Base-by-base conservation (phyloP, 2,888 invertebrate genomes). In the Tenthredo amoena region DNA sequence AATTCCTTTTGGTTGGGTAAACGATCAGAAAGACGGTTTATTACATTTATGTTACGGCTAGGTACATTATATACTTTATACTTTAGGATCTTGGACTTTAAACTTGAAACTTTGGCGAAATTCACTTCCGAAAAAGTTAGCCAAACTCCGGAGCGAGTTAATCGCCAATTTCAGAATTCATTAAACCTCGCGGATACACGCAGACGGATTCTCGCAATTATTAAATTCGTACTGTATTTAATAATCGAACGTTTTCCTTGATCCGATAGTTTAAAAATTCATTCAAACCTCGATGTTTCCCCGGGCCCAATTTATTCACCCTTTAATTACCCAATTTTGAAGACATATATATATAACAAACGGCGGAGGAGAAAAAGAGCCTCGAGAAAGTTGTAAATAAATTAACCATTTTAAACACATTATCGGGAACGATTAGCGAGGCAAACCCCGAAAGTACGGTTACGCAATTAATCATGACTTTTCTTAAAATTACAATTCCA, bases 401-500 rank as follows among this genome's bases (percentile, higher is more conserved):
- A 68, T 68, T 9, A 68, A 68, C 47, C 15, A 50, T 68, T 83
- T 50, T 83, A 47, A 83, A 83, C 37, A 43, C 31, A 83, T 50
- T 47, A 71, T 68, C 43, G 12, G 15, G 18, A 34, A 40, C 9
- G 40, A 34, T 37, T 26, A 62, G 55, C 77, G 34, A 77, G 18
- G 21, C 12, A 81, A 81, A 31, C 62, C 62, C 21, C 68, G 4
- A 34, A 34, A 83, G 68, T 81, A 81, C 47, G 4, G 34, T n/a
- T 21, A 68, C 68, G 83, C 68, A 47, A 83, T 83, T 83, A 83
- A 83, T 83, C 83, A 71, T 83, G 68, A 83, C 68, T 68, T 83
- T 83, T 83, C 68, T 47, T 31, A 31, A 71, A 83, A 83, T 83
- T 83, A 83, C 47, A 83, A 83, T 83, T 68, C 47, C 83, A 71